Evolutionary conservation across 2,888 invertebrate species (phyloP), one percentile per base, ranked within the genome.

Genomic region (Nomada hirtipes): DNA sequence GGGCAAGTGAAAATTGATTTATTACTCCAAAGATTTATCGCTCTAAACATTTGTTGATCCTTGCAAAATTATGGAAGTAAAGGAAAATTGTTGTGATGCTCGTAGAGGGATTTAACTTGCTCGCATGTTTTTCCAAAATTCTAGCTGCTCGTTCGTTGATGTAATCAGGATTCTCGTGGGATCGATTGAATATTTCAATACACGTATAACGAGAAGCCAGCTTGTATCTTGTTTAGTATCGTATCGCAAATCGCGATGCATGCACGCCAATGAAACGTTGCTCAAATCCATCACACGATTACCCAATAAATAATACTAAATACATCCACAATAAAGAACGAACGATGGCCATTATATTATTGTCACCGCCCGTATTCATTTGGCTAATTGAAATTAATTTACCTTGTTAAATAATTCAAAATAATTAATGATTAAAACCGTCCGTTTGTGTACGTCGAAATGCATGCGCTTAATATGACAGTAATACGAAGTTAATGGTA

Each of bases 321-420:
- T 36, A 36, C 7, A 0, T 36, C 36, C 36, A 7, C 36, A 36
- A 36, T 18, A 18, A n/a, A 71, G 42, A 71, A 71, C 36, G 36
- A 52, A 52, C 60, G 60, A 10, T 52, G 23, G 20, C 36, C 13
- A 18, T 2, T 60, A n/a, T 52, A 59, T 74, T 68, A 74, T 59
- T 50, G 50, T n/a, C n/a, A 23, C 50, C 18, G 23, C 42, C 36
- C 9, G 18, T 23, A 57, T n/a, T 42, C 59, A 10, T 20, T 4
- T 59, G 59, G 50, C 50, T 68, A 68, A 74, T 68, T 74, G 72
- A 4, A 63, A 64, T 59, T 63, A 77, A 77, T 77, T 77, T 53
- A 53, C 44, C 60, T 53, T 44, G 60, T 36, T 76, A 76, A 77
- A 77, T 77, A 67, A 77, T 77, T 75, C 60, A 67, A 47, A 75